Base-by-base conservation (phyloP, 2,888 invertebrate species). In the Nasonovia ribisnigri region DNA sequence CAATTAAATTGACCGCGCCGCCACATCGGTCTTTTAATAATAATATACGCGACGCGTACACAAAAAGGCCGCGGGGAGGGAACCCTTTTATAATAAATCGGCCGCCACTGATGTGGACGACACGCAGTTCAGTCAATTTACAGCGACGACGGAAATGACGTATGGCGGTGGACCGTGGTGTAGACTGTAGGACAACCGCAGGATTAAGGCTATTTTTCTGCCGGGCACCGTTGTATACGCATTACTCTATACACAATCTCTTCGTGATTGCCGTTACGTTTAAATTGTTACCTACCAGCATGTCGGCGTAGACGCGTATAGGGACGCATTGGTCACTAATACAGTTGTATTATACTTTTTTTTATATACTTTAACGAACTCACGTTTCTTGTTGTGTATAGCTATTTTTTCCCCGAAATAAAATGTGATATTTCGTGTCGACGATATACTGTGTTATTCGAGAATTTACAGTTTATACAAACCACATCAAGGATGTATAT, bases 71-170 rank as follows among this genome's bases (percentile, higher is more conserved):
- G 60, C 60, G 77, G 6, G 36, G 77, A 24, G 29, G 51, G 91
- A 51, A 42, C 91, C 77, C 84, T 91, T 84, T 91, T 42, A 29
- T 91, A 54, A 91, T 84, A 84, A 84, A 84, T 84, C 51, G 90
- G 77, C 51, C 90, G 77, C 77, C 36, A 77, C 77, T 36, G 26
- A 36, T 90, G 90, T 51, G 84, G 51, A 84, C 42, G 60, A 84
- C 51, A 48, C 48, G 48, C 77, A 36, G 77, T 42, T 67, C 77
- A 13, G 90, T 67, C 77, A 90, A 90, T 90, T 77, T 90, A 77
- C 48, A 54, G 36, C 77, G 36, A 36, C 77, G 36, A 77, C 36
- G 77, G 77, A 77, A 77, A 42, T 77, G 77, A 77, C 36, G 36
- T 36, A 77, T 77, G 90, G 26, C 13, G 67, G 24, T 16, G 77